phyloP scores from a whole-genome alignment of 92 coral and sea anemone genomes.

The Bergia sp. region DNA sequence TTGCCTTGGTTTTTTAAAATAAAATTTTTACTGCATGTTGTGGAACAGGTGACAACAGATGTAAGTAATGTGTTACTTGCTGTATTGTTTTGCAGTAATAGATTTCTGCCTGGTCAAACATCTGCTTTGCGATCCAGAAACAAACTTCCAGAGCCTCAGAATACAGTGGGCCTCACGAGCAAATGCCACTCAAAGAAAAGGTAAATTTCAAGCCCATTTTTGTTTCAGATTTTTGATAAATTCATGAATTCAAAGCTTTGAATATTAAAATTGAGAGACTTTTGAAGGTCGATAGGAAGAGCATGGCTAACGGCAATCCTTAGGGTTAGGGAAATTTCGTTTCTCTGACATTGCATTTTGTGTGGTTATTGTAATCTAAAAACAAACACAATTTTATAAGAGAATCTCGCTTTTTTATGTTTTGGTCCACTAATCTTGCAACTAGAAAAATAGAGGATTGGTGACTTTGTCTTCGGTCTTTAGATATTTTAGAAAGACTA shows the following conservation, averaged over 20 bases:
- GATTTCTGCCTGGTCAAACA: slow-evolving; percentile 94
- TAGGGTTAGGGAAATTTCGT: too few species aligned
- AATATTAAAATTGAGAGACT: too few species aligned
- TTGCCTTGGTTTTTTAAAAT: background rate
- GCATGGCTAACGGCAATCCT: too few species aligned
- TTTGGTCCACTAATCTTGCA: too few species aligned
- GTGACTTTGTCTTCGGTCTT: background rate
- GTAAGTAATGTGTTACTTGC: background rate
- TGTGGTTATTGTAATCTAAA: too few species aligned
- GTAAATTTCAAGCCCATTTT: slow-evolving; percentile 40
- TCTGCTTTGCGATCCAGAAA: slow-evolving; percentile 89
- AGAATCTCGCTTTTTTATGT: too few species aligned
- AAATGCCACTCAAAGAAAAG: slow-evolving; percentile 87
- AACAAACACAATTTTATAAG: background rate
- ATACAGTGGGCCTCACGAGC: slow-evolving; percentile 93
- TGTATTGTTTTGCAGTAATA: slow-evolving; percentile 62
- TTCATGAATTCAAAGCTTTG: background rate
- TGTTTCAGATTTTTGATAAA: background rate
- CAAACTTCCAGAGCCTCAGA: slow-evolving; percentile 88
- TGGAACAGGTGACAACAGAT: background rate
- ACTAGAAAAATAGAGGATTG: background rate
- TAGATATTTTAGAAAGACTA: too few species aligned
- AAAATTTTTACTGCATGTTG: background rate
- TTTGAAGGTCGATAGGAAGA: too few species aligned
- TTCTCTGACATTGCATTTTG: too few species aligned